These are phyloP conservation scores for Phyllostomus discolor DNA, from an alignment of 2,113 vertebrate species.

Conservation along the genomic window DNA sequence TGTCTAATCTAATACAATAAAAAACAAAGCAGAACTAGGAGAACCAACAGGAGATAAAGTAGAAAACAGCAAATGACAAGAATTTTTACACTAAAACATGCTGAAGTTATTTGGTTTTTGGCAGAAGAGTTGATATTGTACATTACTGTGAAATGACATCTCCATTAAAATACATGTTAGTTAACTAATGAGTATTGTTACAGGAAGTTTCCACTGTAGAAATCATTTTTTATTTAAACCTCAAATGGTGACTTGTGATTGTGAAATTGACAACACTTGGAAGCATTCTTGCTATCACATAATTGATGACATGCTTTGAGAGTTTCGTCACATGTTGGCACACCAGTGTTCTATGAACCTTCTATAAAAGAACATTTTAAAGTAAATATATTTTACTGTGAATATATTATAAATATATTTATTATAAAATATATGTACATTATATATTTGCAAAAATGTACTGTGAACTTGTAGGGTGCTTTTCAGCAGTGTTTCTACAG, in stretches of 20 bases:
- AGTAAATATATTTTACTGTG: slow-evolving; percentile 54
- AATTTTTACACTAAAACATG: slow-evolving; percentile 17
- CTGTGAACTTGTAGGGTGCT: slow-evolving; percentile 72
- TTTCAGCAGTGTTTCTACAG: slow-evolving; percentile 76
- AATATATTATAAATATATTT: too few relatives aligned
- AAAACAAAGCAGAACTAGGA: slow-evolving; percentile 88
- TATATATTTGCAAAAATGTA: slow-evolving; percentile 20
- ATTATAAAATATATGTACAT: too few relatives aligned
- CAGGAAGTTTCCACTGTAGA: slow-evolving; percentile 60
- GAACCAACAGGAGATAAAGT: slow-evolving; percentile 89
- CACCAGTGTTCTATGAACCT: slow-evolving; percentile 75
- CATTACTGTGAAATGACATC: slow-evolving; percentile 67
- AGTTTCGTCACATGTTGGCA: slow-evolving; percentile 68
- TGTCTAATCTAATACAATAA: slow-evolving; percentile 68
- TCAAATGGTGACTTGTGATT: slow-evolving; percentile 63
- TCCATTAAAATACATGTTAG: slow-evolving; percentile 70
- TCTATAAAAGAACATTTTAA: slow-evolving; percentile 82
- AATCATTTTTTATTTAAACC: slow-evolving; percentile 70
- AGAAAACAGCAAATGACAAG: slow-evolving; percentile 12
- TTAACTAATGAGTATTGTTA: slow-evolving; percentile 46
- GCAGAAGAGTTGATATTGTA: slow-evolving; percentile 39
- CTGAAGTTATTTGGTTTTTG: neutral
- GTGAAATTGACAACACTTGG: slow-evolving; percentile 59
- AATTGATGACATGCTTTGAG: slow-evolving; percentile 61
- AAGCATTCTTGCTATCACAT: slow-evolving; percentile 70